These are phyloP conservation scores for Galleria mellonella DNA, from an alignment of 1,140 invertebrate genomes.

Conservation along the genomic window DNA sequence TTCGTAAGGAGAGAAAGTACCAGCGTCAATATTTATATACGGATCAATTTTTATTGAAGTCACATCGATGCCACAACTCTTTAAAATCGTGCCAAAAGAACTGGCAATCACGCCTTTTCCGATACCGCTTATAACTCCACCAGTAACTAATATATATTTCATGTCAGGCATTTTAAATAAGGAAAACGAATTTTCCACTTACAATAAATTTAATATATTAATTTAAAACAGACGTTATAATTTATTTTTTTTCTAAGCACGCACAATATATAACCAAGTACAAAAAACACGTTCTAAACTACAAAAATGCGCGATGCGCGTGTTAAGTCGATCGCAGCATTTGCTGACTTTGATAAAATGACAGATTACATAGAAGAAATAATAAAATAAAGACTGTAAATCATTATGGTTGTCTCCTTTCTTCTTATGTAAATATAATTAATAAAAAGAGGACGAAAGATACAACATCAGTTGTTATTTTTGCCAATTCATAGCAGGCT, in stretches of 20 bases:
- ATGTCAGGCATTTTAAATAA: conserved; percentile 82
- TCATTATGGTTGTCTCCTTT: too few relatives aligned
- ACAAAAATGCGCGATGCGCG: too few relatives aligned
- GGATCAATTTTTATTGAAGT: conserved; percentile 99
- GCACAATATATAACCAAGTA: background rate
- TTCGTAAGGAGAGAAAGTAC: conserved; percentile 98
- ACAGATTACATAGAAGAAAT: too few relatives aligned
- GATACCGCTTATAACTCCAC: conserved; percentile 98
- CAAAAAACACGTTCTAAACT: too few relatives aligned
- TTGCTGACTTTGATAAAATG: too few relatives aligned
- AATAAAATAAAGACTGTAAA: too few relatives aligned
- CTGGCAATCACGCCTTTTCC: conserved; percentile 98
- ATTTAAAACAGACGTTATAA: background rate
- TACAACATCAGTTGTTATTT: too few relatives aligned
- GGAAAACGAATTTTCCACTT: conserved; percentile 78
- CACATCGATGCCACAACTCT: conserved; percentile 92
- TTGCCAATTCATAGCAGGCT: too few relatives aligned
- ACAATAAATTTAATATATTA: background rate
- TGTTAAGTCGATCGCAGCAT: too few relatives aligned
- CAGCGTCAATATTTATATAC: conserved; percentile 99
- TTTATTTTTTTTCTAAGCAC: background rate
- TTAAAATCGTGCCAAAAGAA: conserved; percentile 95
- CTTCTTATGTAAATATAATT: too few relatives aligned
- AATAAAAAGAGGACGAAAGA: too few relatives aligned
- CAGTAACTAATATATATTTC: conserved; percentile 98